A percentile compares a stretch with the other conserved stretches of the same genome.
These are phyloP conservation scores for Diceros bicornis DNA, from an alignment of 2,797 vertebrate species.

Conservation along the genomic window DNA sequence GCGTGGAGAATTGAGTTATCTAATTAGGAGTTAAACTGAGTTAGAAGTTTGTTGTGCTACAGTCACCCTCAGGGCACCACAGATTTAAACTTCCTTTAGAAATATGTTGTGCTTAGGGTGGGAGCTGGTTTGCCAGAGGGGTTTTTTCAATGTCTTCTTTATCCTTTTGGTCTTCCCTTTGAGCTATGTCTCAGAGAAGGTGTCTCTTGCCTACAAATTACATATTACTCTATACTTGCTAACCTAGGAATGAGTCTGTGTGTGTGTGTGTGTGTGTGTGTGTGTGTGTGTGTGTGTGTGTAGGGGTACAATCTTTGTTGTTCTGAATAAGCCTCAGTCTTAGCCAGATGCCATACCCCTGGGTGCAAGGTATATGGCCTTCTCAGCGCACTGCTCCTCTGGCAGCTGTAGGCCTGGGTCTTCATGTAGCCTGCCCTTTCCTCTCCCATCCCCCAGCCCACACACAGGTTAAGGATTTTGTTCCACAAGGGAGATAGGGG, in stretches of 20 bases:
- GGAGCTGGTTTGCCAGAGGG: neutral
- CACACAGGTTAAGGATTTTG: neutral
- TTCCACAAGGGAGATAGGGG: neutral
- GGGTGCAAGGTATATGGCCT: rapidly evolving
- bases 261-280: too few species aligned
- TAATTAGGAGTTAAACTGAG: neutral
- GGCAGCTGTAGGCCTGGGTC: neutral
- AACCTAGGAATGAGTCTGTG: neutral
- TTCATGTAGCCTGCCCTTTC: neutral
- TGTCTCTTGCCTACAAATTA: neutral
- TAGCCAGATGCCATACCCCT: too few species aligned
- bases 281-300: rapidly evolving
- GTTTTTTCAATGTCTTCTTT: neutral
- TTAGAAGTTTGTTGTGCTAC: neutral
- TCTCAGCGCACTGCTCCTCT: neutral
- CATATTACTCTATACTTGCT: neutral
- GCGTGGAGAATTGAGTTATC: neutral
- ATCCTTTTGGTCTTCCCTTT: neutral
- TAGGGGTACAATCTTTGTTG: neutral
- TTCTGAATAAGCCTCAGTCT: neutral
- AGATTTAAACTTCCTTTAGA: neutral
- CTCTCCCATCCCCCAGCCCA: too few species aligned
- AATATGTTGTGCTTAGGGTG: neutral
- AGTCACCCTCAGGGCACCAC: neutral
- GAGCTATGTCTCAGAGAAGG: neutral